phyloP scores from a whole-genome alignment of 1,140 invertebrate genomes.

The Lamellibrachia luymesi region DNA sequence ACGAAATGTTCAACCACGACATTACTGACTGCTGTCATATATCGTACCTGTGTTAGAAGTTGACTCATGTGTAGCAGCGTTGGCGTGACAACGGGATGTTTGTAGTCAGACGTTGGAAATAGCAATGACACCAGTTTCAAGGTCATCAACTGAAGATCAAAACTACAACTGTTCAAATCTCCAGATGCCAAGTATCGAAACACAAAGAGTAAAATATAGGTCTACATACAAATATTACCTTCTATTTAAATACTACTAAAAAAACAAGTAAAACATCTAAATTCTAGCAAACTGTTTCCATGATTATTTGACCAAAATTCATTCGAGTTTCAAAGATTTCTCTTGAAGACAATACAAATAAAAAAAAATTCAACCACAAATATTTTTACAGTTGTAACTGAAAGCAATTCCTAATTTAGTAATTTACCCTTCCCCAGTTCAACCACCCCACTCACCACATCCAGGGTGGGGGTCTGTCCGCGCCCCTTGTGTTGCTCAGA shows the following conservation, averaged over 20 bases:
- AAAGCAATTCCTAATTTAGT: no score
- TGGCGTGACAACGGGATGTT: conserved; percentile 82
- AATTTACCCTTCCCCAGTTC: background rate
- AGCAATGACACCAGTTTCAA: conserved; percentile 65
- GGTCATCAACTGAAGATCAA: conserved; percentile 68
- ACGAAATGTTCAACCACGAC: background rate
- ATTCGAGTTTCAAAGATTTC: background rate
- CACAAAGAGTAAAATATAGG: no score
- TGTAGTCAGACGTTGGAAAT: conserved; percentile 85
- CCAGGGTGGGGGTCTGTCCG: conserved; percentile 66
- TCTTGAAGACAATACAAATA: no score
- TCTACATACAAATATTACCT: no score
- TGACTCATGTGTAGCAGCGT: conserved; percentile 79
- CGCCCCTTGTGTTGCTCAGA: conserved; percentile 51
- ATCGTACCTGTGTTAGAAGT: conserved; percentile 64
- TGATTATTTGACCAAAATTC: background rate
- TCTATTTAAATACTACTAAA: no score
- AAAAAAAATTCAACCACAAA: no score
- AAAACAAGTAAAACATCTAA: no score
- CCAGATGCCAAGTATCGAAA: no score
- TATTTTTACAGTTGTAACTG: no score
- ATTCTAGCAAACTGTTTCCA: background rate
- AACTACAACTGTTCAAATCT: background rate
- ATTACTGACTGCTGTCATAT: background rate
- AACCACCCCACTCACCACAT: conserved; percentile 56